phyloP scores from a whole-genome alignment of 2,797 vertebrate species.

The Leptoclinus maculatus region DNA sequence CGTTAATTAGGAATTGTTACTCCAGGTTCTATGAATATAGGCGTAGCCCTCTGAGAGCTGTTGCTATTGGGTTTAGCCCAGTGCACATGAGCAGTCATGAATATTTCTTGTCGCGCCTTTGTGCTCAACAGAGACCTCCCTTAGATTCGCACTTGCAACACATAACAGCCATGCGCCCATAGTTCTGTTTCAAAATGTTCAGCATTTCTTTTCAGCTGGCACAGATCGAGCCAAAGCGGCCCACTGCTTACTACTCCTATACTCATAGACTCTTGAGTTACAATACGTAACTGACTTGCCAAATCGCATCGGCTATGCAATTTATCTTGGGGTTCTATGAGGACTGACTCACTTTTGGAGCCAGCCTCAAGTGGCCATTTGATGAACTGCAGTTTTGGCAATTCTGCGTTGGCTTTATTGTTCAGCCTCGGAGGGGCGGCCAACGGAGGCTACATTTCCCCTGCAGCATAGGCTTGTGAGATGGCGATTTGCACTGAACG shows the following conservation, averaged over 20 bases:
- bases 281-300: neutral
- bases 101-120: no score
- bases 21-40: neutral
- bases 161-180: neutral
- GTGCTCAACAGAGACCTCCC: no score
- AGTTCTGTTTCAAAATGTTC: neutral
- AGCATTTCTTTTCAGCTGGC: neutral
- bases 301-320: neutral
- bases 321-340: neutral
- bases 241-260: neutral
- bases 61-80: no score
- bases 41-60: no score
- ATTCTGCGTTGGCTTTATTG: neutral
- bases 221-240: neutral
- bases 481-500: no score
- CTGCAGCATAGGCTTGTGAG: no score
- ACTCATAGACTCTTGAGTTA: neutral
- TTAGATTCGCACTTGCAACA: neutral
- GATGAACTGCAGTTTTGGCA: neutral
- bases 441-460: no score
- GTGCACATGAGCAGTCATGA: no score
- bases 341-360: neutral
- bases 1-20: neutral
- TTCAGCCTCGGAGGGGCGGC: neutral
- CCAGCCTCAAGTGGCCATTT: neutral